Evolutionary conservation across 2,113 vertebrate genomes (phyloP).

Genomic region (Aldabrachelys gigantea): DNA sequence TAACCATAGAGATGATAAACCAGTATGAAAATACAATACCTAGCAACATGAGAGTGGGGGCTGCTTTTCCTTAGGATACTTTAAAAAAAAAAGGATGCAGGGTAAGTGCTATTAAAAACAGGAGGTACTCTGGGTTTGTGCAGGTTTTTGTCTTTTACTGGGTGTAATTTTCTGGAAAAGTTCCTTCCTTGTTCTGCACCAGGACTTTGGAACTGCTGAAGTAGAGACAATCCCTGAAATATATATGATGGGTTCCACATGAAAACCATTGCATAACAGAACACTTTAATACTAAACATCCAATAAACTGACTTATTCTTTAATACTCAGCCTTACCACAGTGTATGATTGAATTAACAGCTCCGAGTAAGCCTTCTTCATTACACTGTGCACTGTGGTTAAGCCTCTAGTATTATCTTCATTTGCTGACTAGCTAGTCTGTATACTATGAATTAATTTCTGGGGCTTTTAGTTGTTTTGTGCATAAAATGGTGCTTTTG

Average conservation of each 20-base stretch:
- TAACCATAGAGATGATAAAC: background rate
- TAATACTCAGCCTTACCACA: background rate
- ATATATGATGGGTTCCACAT: background rate
- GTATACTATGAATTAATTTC: background rate
- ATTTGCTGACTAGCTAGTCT: slow-evolving; percentile 22
- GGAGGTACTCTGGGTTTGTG: background rate
- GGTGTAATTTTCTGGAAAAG: background rate
- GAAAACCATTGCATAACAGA: background rate
- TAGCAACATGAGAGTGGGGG: fast-evolving
- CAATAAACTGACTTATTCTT: background rate
- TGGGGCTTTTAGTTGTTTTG: background rate
- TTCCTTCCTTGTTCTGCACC: background rate
- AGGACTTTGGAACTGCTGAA: background rate
- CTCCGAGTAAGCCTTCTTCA: background rate
- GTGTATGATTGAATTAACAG: background rate
- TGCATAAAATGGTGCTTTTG: background rate
- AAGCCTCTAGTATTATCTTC: background rate
- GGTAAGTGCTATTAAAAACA: background rate
- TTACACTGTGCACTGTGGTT: background rate
- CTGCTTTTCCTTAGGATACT: background rate
- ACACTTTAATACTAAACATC: background rate
- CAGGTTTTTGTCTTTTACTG: background rate
- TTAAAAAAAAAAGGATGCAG: background rate
- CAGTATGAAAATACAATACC: background rate
- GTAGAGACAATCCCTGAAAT: background rate